Base-by-base conservation (phyloP, 2,113 vertebrate species). In the Microcebus lehilahytsara region DNA sequence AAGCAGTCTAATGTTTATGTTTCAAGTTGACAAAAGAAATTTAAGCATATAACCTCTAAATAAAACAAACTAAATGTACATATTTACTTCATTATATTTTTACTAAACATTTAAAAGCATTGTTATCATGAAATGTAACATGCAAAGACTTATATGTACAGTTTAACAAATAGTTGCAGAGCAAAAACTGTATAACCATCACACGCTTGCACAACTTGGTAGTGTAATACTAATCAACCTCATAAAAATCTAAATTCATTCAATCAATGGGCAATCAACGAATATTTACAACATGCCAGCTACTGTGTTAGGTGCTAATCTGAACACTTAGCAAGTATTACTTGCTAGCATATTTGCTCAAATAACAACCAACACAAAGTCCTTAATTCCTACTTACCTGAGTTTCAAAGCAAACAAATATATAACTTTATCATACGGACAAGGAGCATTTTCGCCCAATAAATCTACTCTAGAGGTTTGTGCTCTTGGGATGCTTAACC, bases 361-460 rank as follows among this genome's bases (percentile, higher is more conserved):
- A 93, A 46, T 74, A 85, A 72, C 51, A 34, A 84, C 23, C n/a
- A 72, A 60, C 46, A 62, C 42, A 7, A 67, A 96, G 64, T 81
- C 75, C 46, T 96, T 62, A n/a, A 97, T 40, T 84, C 86, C 85
- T 85, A 97, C 96, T 95, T 93, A 64, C 96, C 75, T 83, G 62
- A 96, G 51, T 96, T 96, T 37, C 87, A 97, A 97, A 96, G 89
- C 85, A 93, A 97, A 96, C 95, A 91, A 40, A 46, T 88, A 96
- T 84, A 97, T 98, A 98, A 98, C 4, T 98, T 98, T 97, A 90
- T 96, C 96, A 95, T 97, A 97, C 92, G 95, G 95, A 69, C 96
- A 97, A 96, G 98, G 93, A 94, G 90, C 98, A 98, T 98, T 98
- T 98, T 60, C 83, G 83, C 56, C 64, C 93, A 96, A 91, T 96